Percentiles rank a stretch among this genome's conserved stretches.
Evolutionary conservation across 2,888 invertebrate species (phyloP).

Genomic region (Anthophora plumipes): DNA sequence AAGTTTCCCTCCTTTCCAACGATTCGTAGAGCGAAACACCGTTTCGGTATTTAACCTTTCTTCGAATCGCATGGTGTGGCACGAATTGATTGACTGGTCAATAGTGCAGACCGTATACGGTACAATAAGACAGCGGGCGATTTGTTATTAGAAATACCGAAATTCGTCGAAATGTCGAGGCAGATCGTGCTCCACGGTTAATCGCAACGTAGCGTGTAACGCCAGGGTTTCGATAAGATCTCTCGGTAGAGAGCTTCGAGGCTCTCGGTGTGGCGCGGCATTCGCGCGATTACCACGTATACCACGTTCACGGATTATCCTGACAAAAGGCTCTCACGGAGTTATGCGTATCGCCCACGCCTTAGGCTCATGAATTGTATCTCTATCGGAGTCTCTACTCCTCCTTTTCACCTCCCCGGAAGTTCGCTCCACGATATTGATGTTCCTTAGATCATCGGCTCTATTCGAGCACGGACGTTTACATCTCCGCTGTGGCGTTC

Average conservation of each 20-base stretch:
- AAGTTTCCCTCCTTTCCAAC: neutral
- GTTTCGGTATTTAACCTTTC: neutral
- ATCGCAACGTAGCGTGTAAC: constrained; percentile 31
- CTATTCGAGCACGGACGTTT: constrained; percentile 17
- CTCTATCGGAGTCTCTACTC: constrained; percentile 62
- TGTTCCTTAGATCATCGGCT: constrained; percentile 39
- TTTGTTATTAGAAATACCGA: constrained; percentile 17
- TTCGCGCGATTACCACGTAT: constrained; percentile 31
- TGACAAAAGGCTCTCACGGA: constrained; percentile 41
- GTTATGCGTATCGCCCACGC: constrained; percentile 67
- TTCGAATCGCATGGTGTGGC: neutral
- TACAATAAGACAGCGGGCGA: neutral
- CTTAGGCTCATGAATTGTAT: constrained; percentile 62
- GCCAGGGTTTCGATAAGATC: constrained; percentile 27
- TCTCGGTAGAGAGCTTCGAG: too few species aligned
- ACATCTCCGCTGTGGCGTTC: constrained; percentile 5
- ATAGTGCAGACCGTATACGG: neutral
- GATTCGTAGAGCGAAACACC: neutral
- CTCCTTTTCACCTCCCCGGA: too few species aligned
- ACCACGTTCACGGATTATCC: constrained; percentile 56
- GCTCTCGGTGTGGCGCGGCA: too few species aligned
- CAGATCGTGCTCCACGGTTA: constrained; percentile 18
- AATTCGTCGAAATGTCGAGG: constrained; percentile 16
- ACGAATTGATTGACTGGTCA: neutral
- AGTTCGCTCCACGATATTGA: constrained; percentile 48